phyloP scores from a whole-genome alignment of 2,113 vertebrate genomes.

The Galemys pyrenaicus region DNA sequence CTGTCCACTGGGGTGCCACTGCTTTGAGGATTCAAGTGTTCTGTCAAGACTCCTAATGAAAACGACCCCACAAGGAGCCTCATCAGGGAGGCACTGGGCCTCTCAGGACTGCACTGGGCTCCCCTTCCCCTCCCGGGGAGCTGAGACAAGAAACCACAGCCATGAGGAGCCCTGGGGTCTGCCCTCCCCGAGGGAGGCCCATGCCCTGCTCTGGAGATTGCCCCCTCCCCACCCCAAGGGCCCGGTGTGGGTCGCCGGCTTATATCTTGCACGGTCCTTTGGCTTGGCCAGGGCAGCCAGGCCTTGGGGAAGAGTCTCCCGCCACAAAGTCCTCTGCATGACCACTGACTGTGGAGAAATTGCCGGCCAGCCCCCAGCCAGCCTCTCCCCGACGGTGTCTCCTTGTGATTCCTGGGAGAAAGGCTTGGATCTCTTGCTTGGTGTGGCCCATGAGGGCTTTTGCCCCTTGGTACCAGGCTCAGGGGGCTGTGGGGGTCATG shows the following conservation, averaged over 20 bases:
- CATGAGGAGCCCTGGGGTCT: neutral
- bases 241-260: rapidly evolving
- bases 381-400: neutral
- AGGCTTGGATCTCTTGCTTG: neutral
- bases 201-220: no score
- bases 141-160: neutral
- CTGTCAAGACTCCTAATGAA: neutral
- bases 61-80: neutral
- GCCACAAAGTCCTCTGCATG: neutral
- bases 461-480: neutral
- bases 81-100: neutral
- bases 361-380: no score
- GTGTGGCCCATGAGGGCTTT: neutral
- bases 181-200: neutral
- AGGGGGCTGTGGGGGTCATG: neutral
- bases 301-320: neutral
- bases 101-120: neutral
- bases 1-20: neutral
- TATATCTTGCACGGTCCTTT: neutral
- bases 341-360: neutral
- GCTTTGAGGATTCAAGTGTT: neutral
- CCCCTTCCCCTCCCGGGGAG: neutral
- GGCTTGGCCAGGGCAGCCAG: neutral
- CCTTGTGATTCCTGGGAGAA: neutral
- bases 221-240: neutral